Evolutionary conservation across 2,113 vertebrate genomes (phyloP).

Genomic region (Colossoma macropomum): DNA sequence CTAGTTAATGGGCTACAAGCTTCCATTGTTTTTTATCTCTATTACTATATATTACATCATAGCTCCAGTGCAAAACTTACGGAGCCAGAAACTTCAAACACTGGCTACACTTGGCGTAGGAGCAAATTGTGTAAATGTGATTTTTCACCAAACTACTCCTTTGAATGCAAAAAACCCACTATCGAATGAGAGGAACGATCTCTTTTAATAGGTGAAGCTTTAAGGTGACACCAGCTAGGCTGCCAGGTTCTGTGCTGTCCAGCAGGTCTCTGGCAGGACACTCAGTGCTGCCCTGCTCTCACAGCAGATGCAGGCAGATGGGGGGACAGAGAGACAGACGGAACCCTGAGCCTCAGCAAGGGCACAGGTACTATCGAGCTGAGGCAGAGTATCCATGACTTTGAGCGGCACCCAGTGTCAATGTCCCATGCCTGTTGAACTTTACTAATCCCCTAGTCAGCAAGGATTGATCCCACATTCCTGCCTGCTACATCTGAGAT

Average conservation of each 20-base stretch:
- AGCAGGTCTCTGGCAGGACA: neutral
- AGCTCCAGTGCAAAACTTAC: no score
- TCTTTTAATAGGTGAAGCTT: neutral
- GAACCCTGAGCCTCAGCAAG: constrained; percentile 26
- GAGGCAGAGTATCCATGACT: constrained; percentile 62
- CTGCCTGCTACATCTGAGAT: constrained; percentile 57
- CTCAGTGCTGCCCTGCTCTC: neutral
- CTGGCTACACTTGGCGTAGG: no score
- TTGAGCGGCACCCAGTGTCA: constrained; percentile 64
- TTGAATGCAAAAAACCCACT: neutral
- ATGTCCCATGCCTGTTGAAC: constrained; percentile 48
- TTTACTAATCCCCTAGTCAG: constrained; percentile 71
- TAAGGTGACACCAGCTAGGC: constrained; percentile 3
- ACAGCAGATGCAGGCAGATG: constrained; percentile 30
- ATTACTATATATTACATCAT: no score
- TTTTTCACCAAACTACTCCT: neutral
- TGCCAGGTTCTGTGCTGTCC: neutral
- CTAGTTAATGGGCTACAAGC: no score
- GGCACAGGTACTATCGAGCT: constrained; percentile 29
- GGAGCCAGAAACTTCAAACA: no score
- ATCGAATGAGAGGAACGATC: neutral
- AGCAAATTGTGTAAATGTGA: no score
- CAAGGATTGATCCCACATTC: constrained; percentile 66
- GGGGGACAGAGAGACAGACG: constrained; percentile 10
- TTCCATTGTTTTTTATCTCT: no score